phyloP scores from a whole-genome alignment of 2,113 vertebrate species.

The Cepphus grylle region DNA sequence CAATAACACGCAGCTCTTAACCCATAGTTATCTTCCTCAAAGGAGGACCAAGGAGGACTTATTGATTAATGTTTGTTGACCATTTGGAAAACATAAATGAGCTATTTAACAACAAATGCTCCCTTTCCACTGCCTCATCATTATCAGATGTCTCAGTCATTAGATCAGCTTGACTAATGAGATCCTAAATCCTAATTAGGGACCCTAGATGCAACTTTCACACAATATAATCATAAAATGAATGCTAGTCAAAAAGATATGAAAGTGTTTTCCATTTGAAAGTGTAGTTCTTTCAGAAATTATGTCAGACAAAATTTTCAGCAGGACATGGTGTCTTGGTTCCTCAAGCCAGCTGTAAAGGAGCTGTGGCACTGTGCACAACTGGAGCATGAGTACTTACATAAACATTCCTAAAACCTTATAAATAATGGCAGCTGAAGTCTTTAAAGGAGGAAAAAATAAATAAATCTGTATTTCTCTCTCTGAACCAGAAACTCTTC shows the following conservation, averaged over 20 bases:
- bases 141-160: background rate
- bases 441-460: background rate
- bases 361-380: background rate
- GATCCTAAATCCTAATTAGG: background rate
- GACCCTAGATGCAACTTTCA: background rate
- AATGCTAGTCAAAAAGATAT: background rate
- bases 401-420: background rate
- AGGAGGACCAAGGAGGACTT: background rate
- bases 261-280: background rate
- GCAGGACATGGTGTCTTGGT: background rate
- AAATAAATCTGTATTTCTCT: background rate
- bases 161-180: constrained; percentile 18
- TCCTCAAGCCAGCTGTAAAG: background rate
- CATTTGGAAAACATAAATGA: background rate
- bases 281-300: background rate
- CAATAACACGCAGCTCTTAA: background rate
- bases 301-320: background rate
- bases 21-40: background rate
- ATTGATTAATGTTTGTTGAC: background rate
- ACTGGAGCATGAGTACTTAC: background rate
- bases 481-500: background rate
- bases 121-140: background rate
- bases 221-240: background rate
- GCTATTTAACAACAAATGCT: background rate
- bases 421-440: background rate